Percentiles rank a stretch among this genome's conserved stretches.
phyloP scores from a whole-genome alignment of 1,140 invertebrate genomes.

The Drosophila melanica region DNA sequence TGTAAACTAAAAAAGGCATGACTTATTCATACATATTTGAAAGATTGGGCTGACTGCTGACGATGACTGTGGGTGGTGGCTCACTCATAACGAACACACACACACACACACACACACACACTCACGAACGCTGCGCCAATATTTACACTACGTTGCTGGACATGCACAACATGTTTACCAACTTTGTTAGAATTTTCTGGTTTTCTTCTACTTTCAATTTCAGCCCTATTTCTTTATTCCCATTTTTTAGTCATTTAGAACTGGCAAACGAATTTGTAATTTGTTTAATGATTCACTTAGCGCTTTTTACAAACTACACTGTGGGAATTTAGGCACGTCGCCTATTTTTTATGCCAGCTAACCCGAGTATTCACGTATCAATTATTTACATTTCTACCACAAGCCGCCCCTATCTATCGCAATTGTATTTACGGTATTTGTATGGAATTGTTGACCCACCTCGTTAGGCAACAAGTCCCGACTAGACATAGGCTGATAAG shows the following conservation, averaged over 20 bases:
- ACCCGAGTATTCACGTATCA: background rate
- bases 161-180: slow-evolving; percentile 44
- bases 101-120: slow-evolving; percentile 20
- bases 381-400: background rate
- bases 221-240: slow-evolving; percentile 3
- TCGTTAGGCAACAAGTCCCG: slow-evolving; percentile 28
- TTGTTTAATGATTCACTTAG: slow-evolving; percentile 59
- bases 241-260: slow-evolving; percentile 44
- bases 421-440: slow-evolving; percentile 21
- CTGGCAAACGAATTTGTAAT: slow-evolving; percentile 54
- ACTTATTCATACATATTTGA: slow-evolving; percentile 17
- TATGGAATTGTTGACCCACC: slow-evolving; percentile 49
- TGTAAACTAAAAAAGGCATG: slow-evolving; percentile 29
- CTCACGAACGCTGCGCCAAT: slow-evolving; percentile 39
- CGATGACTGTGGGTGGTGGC: slow-evolving; percentile 44
- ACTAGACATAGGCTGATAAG: slow-evolving; percentile 26
- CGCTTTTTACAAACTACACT: slow-evolving; percentile 27
- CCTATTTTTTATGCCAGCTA: slow-evolving; percentile 1
- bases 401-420: slow-evolving; percentile 13
- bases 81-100: slow-evolving; percentile 1
- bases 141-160: slow-evolving; percentile 53
- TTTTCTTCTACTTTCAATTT: slow-evolving; percentile 9
- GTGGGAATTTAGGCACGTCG: slow-evolving; percentile 32
- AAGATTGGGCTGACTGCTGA: background rate
- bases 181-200: slow-evolving; percentile 23